Conservation (phyloP, 2,797 vertebrate species). For the Distichodus sexfasciatus region DNA sequence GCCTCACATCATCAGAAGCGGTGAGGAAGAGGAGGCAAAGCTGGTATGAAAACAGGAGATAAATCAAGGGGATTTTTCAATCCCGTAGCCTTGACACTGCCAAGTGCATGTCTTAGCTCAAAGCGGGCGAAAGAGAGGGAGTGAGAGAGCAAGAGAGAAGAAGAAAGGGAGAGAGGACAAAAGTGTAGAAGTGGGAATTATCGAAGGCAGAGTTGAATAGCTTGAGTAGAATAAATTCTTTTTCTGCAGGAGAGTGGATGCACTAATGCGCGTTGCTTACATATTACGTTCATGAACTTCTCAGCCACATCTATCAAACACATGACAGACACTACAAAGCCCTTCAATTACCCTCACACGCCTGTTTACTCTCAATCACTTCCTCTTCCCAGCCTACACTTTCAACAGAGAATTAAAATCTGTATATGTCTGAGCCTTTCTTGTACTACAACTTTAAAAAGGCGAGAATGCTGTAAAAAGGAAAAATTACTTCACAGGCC, state of each 20-base stretch:
- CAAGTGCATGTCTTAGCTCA: constrained; percentile 62
- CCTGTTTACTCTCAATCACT: background rate
- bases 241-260: constrained; percentile 1
- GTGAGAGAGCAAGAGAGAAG: constrained; percentile 47
- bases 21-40: constrained; percentile 54
- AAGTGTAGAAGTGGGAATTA: constrained; percentile 32
- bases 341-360: background rate
- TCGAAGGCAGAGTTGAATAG: constrained; percentile 35
- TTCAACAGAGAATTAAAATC: too few species aligned
- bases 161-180: constrained; percentile 43
- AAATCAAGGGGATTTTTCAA: constrained; percentile 67
- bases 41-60: constrained; percentile 67
- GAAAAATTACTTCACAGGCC: too few species aligned
- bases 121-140: background rate
- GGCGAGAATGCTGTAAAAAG: too few species aligned
- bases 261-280: constrained; percentile 1
- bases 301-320: constrained; percentile 19
- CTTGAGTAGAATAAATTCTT: constrained; percentile 13
- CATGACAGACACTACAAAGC: background rate
- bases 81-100: constrained; percentile 73
- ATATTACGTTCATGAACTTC: background rate
- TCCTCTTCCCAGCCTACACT: background rate
- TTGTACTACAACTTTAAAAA: too few species aligned
- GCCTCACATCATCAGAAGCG: constrained; percentile 52
- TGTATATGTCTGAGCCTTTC: too few species aligned